A percentile compares a stretch with the other conserved stretches of the same genome.
Evolutionary conservation across 2,797 vertebrate species (phyloP).

Genomic region (Corythornis leucogaster): DNA sequence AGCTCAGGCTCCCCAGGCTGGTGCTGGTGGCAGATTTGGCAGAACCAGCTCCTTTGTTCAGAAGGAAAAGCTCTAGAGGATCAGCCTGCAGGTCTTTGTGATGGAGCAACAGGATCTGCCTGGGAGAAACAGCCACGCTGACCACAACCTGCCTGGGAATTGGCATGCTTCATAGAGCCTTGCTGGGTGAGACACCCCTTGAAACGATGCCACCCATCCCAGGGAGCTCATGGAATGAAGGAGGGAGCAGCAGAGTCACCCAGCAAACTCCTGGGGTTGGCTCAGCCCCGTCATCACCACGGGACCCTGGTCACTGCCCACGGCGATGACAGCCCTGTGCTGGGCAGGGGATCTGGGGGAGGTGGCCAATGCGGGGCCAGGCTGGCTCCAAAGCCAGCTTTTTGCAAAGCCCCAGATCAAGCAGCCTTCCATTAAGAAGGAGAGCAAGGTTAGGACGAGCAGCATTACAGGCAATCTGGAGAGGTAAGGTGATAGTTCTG

Average conservation of each 20-base stretch:
- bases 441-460: conserved; percentile 50
- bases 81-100: fast-evolving
- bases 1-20: fast-evolving
- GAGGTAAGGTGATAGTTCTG: conserved; percentile 76
- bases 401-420: conserved; percentile 63
- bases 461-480: conserved; percentile 53
- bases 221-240: neutral
- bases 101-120: fast-evolving
- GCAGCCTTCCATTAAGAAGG: conserved; percentile 45
- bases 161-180: neutral
- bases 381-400: conserved; percentile 63
- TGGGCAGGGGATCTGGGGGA: conserved; percentile 10
- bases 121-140: fast-evolving
- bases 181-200: neutral
- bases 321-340: neutral
- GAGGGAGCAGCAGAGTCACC: neutral
- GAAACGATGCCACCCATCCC: neutral
- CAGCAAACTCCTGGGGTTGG: neutral
- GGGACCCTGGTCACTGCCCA: conserved; percentile 13
- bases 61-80: neutral
- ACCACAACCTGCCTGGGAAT: neutral
- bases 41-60: neutral
- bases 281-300: neutral
- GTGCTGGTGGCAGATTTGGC: neutral
- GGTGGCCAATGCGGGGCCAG: conserved; percentile 33